Conservation (phyloP, 2,888 invertebrate species). For the Pyrochroa serraticornis region DNA sequence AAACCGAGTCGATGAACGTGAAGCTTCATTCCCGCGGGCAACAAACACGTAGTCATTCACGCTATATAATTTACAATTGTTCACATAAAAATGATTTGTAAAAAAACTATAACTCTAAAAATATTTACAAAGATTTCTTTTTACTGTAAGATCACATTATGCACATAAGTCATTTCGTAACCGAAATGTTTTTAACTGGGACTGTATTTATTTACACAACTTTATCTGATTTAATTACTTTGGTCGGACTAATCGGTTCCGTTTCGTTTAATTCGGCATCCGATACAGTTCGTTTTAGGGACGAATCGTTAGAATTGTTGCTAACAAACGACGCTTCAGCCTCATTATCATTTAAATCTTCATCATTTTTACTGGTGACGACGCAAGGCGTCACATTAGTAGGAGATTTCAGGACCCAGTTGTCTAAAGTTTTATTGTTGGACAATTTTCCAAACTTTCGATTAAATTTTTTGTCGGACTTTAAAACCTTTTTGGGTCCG, state of each 20-base stretch:
- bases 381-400: conserved; percentile 6
- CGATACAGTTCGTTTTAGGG: conserved; percentile 31
- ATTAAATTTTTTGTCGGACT: conserved; percentile 20
- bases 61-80: conserved; percentile 49
- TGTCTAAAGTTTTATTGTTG: conserved; percentile 45
- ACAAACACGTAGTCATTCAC: conserved; percentile 46
- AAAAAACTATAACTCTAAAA: conserved; percentile 55
- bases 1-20: neutral
- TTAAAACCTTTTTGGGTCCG: conserved; percentile 13
- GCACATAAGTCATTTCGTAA: conserved; percentile 29
- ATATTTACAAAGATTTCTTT: conserved; percentile 43
- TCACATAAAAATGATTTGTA: conserved; percentile 53
- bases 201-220: conserved; percentile 8
- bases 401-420: conserved; percentile 45
- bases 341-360: conserved; percentile 5
- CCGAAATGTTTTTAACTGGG: conserved; percentile 9
- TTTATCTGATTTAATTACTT: conserved; percentile 32
- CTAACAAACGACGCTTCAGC: conserved; percentile 14
- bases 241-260: conserved; percentile 25
- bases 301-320: conserved; percentile 20
- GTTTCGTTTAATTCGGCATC: conserved; percentile 30
- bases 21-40: conserved; percentile 23
- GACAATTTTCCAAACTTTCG: conserved; percentile 24
- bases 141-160: conserved; percentile 42
- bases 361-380: conserved; percentile 9